phyloP scores from a whole-genome alignment of 2,797 vertebrate genomes.

The Alauda arvensis region DNA sequence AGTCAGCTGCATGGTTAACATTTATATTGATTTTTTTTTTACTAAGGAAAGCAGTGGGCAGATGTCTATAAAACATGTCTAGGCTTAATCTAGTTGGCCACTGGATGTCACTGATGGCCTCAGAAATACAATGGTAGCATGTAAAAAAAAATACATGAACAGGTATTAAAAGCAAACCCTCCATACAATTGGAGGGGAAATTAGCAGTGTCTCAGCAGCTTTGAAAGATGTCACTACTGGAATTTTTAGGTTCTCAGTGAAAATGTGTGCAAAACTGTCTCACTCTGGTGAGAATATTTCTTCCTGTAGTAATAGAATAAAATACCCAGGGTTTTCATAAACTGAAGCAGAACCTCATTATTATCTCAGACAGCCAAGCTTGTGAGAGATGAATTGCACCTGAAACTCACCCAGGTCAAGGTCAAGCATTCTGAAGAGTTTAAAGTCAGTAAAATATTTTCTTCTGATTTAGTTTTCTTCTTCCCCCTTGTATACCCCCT shows the following conservation, averaged over 20 bases:
- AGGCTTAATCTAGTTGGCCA: constrained; percentile 59
- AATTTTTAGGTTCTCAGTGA: not conserved
- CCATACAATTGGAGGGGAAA: not conserved
- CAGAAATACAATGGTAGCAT: constrained; percentile 51
- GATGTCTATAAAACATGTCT: constrained; percentile 12
- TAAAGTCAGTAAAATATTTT: not conserved
- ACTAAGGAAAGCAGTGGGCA: not conserved
- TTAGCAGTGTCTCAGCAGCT: not conserved
- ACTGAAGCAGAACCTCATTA: not conserved
- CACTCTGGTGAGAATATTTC: not conserved
- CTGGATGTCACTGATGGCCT: constrained; percentile 70
- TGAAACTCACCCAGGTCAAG: not conserved
- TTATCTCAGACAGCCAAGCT: not conserved
- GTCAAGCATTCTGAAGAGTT: not conserved
- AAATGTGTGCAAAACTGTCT: not conserved
- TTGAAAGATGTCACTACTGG: not conserved
- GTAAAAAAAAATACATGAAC: not conserved
- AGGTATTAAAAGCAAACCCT: not conserved
- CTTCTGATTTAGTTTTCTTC: not conserved
- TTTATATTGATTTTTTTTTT: not conserved
- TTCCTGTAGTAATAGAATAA: not conserved
- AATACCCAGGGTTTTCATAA: not conserved
- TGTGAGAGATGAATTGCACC: not conserved
- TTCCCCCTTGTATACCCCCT: not conserved
- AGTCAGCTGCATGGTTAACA: not conserved